A percentile compares a stretch with the other conserved stretches of the same genome.
phyloP scores from a whole-genome alignment of 2,113 vertebrate species.

The Cebus imitator region DNA sequence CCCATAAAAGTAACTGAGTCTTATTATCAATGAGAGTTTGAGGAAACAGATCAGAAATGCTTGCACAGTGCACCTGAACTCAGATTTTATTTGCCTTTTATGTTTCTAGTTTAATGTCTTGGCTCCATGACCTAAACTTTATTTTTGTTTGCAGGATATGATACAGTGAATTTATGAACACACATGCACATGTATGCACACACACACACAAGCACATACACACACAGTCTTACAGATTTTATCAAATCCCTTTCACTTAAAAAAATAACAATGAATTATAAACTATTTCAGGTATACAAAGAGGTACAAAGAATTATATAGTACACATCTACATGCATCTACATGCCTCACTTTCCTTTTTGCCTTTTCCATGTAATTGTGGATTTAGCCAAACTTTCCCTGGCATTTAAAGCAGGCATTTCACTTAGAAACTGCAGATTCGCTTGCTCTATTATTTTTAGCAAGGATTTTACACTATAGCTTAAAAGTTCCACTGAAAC shows the following conservation, averaged over 20 bases:
- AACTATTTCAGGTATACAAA: neutral
- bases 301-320: neutral
- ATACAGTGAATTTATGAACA: neutral
- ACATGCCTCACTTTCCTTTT: neutral
- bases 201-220: neutral
- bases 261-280: neutral
- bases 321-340: no score
- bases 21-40: neutral
- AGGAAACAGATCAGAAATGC: neutral
- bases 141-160: neutral
- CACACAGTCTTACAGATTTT: neutral
- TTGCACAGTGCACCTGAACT: neutral
- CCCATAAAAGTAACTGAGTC: neutral
- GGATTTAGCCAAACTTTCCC: neutral
- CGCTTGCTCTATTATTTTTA: neutral
- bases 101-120: neutral
- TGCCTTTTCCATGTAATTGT: neutral
- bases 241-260: neutral
- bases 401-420: neutral
- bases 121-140: neutral
- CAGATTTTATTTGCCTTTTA: neutral
- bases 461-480: neutral
- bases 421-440: neutral
- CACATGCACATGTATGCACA: neutral
- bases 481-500: neutral